A percentile compares a stretch with the other conserved stretches of the same genome.
Conservation (phyloP, 2,888 invertebrate genomes). For the Phymatocera aterrima region DNA sequence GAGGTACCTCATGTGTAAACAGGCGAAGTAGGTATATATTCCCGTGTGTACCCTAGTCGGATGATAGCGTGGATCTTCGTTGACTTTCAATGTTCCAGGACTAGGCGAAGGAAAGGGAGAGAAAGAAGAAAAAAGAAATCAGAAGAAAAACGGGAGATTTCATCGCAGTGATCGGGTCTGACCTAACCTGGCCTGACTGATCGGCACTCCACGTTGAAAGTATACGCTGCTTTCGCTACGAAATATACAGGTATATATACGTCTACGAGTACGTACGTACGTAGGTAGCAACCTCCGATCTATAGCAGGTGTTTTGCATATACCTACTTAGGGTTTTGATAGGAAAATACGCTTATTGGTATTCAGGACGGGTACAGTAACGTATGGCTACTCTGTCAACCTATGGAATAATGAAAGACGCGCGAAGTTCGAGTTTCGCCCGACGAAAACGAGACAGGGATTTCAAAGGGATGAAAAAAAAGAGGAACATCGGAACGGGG, state of each 20-base stretch:
- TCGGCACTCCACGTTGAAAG: neutral
- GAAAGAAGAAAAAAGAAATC: too few relatives aligned
- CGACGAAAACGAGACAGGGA: too few relatives aligned
- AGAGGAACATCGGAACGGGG: too few relatives aligned
- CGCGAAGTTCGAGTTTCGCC: too few relatives aligned
- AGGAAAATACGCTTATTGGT: conserved; percentile 17
- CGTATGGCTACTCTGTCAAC: too few relatives aligned
- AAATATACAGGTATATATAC: neutral
- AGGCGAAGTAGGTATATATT: neutral
- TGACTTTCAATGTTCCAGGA: conserved; percentile 8
- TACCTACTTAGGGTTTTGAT: neutral
- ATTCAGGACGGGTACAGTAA: neutral
- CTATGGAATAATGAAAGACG: too few relatives aligned
- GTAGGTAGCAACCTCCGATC: neutral
- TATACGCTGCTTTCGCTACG: neutral
- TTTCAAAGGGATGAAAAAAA: too few relatives aligned
- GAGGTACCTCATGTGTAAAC: neutral
- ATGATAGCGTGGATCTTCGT: neutral
- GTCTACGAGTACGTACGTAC: too few relatives aligned
- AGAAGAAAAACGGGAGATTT: neutral
- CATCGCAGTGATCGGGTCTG: neutral
- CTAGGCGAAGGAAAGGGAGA: too few relatives aligned
- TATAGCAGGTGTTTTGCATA: conserved; percentile 1
- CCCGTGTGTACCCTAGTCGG: neutral
- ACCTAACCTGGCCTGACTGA: neutral